Base-by-base conservation (phyloP, 2,888 invertebrate species). In the Ormyrus labotus region DNA sequence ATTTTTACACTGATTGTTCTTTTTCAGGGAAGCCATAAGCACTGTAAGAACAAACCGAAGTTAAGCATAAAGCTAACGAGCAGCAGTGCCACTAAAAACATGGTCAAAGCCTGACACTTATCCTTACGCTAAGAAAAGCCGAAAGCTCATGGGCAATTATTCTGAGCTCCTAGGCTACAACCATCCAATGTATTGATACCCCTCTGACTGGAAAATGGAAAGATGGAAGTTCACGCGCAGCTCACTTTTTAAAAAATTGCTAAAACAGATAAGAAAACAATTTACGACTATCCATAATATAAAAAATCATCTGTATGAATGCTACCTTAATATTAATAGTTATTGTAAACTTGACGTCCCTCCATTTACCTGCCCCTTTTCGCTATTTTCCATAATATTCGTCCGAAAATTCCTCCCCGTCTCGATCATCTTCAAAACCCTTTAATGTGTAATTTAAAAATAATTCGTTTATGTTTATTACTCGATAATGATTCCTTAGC, bases 281-380 rank as follows among this genome's bases (percentile, higher is more conserved):
- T 89, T 90, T 88, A 89, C 88, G 85, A 88, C 80, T 88, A 88
- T 87, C 86, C 87, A 88, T 89, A 88, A 88, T 89, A 87, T 85
- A 83, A 80, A 86, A 88, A 87, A 89, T 88, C 87, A 88, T 88
- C 88, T 90, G 90, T 90, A 89, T 85, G 89, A 89, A 88, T 90
- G 88, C 84, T 89, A 90, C 86, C 87, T 86, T 90, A 88, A 89
- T 90, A 89, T 89, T 87, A 86, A 89, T 89, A 89, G 88, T 89
- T 89, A 89, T 86, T 88, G 88, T 89, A 89, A 88, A 88, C 88
- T 88, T 87, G 87, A 87, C 85, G 85, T 84, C 84, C 84, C 84
- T 84, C 81, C 78, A 73, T 80, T 64, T 74, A 84, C 84, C 80
- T 78, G 83, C 83, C 84, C 84, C 81, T 68, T 34, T 34, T 83